Percentiles rank a stretch among this genome's conserved stretches.
phyloP scores from a whole-genome alignment of 1,140 invertebrate species.

The Drosophila tropicalis region DNA sequence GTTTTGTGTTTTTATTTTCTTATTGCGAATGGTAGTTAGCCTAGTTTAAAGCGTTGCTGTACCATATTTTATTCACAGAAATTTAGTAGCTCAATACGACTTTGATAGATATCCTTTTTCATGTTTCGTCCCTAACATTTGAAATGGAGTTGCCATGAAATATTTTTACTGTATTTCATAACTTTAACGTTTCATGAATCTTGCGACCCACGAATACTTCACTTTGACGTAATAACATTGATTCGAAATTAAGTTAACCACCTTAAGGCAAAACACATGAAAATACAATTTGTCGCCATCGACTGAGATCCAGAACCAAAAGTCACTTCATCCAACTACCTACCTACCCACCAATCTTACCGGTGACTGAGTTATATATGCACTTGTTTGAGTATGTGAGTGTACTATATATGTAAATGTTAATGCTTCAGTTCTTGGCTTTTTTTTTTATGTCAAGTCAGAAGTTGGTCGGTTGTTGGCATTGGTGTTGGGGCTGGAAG shows the following conservation, averaged over 20 bases:
- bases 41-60: neutral
- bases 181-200: neutral
- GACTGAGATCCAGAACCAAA: neutral
- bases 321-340: neutral
- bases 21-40: neutral
- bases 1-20: neutral
- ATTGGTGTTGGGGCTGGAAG: neutral
- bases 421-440: constrained; percentile 6
- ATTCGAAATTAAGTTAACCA: constrained; percentile 9
- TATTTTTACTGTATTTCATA: neutral
- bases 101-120: too few species aligned
- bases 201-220: neutral
- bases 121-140: neutral
- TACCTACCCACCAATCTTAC: neutral
- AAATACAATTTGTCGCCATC: constrained; percentile 12
- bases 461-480: neutral
- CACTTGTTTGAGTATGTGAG: neutral
- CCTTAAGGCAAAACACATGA: neutral
- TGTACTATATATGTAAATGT: constrained; percentile 11
- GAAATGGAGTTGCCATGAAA: neutral
- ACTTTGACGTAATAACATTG: neutral
- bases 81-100: too few species aligned
- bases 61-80: too few species aligned
- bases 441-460: constrained; percentile 8
- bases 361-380: neutral